Conservation (phyloP, 2,113 vertebrate species). For the Coracopsis vasa region DNA sequence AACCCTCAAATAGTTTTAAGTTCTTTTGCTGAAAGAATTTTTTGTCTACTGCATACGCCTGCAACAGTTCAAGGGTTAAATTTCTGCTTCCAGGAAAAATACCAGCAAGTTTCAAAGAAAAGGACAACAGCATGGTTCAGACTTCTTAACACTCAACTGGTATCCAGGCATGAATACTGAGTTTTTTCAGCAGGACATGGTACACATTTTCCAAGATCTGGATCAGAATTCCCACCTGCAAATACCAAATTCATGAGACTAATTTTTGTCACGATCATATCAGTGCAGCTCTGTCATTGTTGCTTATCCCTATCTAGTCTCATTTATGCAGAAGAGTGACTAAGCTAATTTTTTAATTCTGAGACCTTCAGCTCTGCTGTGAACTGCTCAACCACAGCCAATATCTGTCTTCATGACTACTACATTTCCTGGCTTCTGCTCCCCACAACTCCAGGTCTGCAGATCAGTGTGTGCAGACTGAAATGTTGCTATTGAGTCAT, state of each 20-base stretch:
- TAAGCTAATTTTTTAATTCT: not conserved
- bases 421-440: not conserved
- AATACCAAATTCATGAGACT: not conserved
- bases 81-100: not conserved
- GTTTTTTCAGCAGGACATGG: not conserved
- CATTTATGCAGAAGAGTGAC: not conserved
- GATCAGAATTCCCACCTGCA: not conserved
- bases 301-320: not conserved
- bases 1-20: not conserved
- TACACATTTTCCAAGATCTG: not conserved
- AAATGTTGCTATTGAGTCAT: not conserved
- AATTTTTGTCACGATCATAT: not conserved
- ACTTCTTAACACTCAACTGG: not conserved
- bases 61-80: not conserved
- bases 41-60: not conserved
- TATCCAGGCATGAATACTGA: not conserved
- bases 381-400: not conserved
- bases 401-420: not conserved
- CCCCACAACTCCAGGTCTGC: not conserved
- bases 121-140: not conserved
- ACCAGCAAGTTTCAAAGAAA: not conserved
- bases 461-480: not conserved
- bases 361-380: not conserved
- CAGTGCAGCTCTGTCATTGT: not conserved
- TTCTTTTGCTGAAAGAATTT: not conserved